Percentiles rank a stretch among this genome's conserved stretches.
Evolutionary conservation across 2,113 vertebrate genomes (phyloP).

Genomic region (Myanophis thanlyinensis): DNA sequence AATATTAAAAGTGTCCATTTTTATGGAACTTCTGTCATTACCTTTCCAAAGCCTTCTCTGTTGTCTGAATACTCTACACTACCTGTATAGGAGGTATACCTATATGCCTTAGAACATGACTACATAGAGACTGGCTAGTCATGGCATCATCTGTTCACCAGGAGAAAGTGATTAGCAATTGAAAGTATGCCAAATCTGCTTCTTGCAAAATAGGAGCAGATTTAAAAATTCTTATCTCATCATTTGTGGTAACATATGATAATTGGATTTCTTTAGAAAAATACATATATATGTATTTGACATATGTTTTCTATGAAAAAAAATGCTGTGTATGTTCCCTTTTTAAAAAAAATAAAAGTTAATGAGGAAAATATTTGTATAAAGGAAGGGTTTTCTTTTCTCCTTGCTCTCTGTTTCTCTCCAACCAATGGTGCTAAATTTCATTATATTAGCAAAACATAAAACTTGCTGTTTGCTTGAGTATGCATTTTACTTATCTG

Average conservation of each 20-base stretch:
- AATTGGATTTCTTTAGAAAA: slow-evolving; percentile 29
- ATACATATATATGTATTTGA: slow-evolving; percentile 33
- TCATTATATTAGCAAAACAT: background rate
- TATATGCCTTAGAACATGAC: background rate
- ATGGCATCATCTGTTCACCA: slow-evolving; percentile 39
- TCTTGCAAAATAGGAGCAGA: slow-evolving; percentile 35
- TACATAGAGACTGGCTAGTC: background rate
- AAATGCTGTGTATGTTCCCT: slow-evolving; percentile 35
- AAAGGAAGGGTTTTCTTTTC: background rate
- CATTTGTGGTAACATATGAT: slow-evolving; percentile 37
- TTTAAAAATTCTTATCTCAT: slow-evolving; percentile 48
- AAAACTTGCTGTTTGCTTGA: background rate
- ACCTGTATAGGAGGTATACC: background rate
- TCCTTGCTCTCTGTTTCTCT: background rate
- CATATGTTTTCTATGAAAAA: slow-evolving; percentile 21
- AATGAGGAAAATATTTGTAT: slow-evolving; percentile 31
- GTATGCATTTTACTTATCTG: background rate
- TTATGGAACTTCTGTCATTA: background rate
- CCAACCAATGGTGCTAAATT: background rate
- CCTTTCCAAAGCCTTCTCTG: background rate
- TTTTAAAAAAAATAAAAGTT: slow-evolving; percentile 44
- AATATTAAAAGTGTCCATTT: slow-evolving; percentile 17
- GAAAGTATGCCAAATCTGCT: slow-evolving; percentile 37
- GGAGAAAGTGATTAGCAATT: slow-evolving; percentile 30
- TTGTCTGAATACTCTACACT: background rate